phyloP scores from a whole-genome alignment of 2,888 invertebrate genomes.

The Hyalella azteca region DNA sequence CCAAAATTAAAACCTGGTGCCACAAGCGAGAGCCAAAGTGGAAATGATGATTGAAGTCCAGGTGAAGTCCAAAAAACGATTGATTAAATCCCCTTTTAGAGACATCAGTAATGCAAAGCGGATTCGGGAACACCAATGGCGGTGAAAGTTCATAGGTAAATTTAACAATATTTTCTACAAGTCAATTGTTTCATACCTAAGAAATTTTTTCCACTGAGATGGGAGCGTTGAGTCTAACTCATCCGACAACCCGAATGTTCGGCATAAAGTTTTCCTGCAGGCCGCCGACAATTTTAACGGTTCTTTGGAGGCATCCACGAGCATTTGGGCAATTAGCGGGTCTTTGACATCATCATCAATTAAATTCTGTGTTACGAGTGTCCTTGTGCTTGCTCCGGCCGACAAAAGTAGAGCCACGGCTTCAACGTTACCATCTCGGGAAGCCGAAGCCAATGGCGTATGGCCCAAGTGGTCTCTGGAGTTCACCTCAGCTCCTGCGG shows the following conservation, averaged over 20 bases:
- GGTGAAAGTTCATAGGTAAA: too few species aligned
- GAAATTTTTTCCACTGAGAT: constrained; percentile 13
- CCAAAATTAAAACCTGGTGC: too few species aligned
- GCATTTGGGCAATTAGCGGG: constrained; percentile 20
- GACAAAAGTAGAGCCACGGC: constrained; percentile 60
- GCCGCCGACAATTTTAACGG: constrained; percentile 25
- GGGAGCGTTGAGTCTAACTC: neutral
- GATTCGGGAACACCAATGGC: too few species aligned
- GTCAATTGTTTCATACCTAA: constrained; percentile 33
- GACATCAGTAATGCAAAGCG: too few species aligned
- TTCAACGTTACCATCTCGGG: constrained; percentile 60
- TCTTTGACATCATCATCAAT: constrained; percentile 41
- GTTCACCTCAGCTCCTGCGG: constrained; percentile 59
- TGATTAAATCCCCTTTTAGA: too few species aligned
- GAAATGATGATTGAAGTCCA: too few species aligned
- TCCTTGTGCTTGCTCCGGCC: constrained; percentile 59
- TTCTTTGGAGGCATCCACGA: neutral
- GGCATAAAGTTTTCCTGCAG: constrained; percentile 24
- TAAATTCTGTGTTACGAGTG: neutral
- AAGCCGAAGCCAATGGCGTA: constrained; percentile 61
- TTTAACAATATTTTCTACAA: too few species aligned
- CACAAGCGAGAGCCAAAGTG: too few species aligned
- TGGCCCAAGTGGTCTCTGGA: constrained; percentile 59
- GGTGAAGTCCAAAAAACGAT: too few species aligned
- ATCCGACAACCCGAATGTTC: neutral